A percentile compares a stretch with the other conserved stretches of the same genome.
These are phyloP conservation scores for Paracanthobrama guichenoti DNA, from an alignment of 2,113 vertebrate species.

Conservation along the genomic window DNA sequence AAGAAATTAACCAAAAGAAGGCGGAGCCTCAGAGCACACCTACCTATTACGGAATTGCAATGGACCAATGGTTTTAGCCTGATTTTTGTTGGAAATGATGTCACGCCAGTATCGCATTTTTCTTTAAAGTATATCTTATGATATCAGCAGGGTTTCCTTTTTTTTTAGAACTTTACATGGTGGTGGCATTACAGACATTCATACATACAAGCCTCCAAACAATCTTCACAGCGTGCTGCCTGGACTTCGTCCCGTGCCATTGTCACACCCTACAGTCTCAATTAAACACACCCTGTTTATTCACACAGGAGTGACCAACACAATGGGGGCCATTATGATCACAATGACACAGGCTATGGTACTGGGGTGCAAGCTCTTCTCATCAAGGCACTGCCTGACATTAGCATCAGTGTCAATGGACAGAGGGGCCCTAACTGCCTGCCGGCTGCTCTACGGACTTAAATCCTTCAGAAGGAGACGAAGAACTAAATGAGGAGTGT, in stretches of 20 bases:
- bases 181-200: not conserved
- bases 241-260: constrained; percentile 47
- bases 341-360: constrained; percentile 58
- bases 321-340: constrained; percentile 70
- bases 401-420: constrained; percentile 65
- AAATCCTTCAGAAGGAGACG: constrained; percentile 57
- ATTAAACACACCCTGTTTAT: constrained; percentile 75
- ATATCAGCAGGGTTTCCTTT: not conserved
- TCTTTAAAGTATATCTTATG: too few relatives aligned
- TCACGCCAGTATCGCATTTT: too few relatives aligned
- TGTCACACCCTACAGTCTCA: constrained; percentile 61
- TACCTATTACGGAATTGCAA: too few relatives aligned
- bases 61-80: too few relatives aligned
- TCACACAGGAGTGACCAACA: constrained; percentile 65
- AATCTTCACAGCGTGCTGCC: constrained; percentile 40
- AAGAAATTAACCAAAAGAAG: too few relatives aligned
- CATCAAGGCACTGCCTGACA: constrained; percentile 68
- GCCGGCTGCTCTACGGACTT: constrained; percentile 53
- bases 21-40: too few relatives aligned
- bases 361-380: constrained; percentile 60
- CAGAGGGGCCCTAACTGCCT: constrained; percentile 61
- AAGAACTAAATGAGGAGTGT: constrained; percentile 34
- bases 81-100: too few relatives aligned
- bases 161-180: not conserved
- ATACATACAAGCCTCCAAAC: constrained; percentile 16